Evolutionary conservation across 2,113 vertebrate species (phyloP), one percentile per base, ranked within the genome.

Genomic region (Felis chaus): DNA sequence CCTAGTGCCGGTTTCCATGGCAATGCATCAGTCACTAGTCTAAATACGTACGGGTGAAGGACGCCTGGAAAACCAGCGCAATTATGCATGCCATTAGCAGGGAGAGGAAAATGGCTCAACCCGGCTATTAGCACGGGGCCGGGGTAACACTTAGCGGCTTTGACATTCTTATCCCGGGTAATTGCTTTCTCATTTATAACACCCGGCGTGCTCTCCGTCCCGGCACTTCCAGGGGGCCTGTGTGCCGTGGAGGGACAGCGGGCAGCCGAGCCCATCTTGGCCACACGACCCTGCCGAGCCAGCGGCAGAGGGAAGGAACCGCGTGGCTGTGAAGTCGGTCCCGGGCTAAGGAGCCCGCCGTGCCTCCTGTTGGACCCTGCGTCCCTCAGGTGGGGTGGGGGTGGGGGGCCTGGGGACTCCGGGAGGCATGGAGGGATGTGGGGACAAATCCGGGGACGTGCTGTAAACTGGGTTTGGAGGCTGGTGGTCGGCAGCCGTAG

Each of bases 21-120:
- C 99, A 99, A 99, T 99, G 99, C 98, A 99, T 99, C 99, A 99
- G 99, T 99, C 99, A 99, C 99, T 99, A 99, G 99, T 99, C 99
- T 99, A 99, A 99, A 99, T 99, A 99, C 99, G 99, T 98, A 95
- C 87, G 96, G 98, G 98, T 99, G 99, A 99, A 99, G 99, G 99
- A 99, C 98, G 98, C 98, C 98, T 98, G 98, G 96, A 98, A 99
- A 99, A 98, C 98, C 96, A 50, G 97, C 96, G 98, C 98, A 98
- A 99, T 99, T 99, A 99, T 97, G 98, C 98, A 99, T 98, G 98
- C 98, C 98, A 98, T 98, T 98, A 98, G 99, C 98, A 95, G 98
- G 97, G 92, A 94, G 97, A 89, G 96, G 97, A 97, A 91, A 93
- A 97, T 98, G 98, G 99, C 98, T 98, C 99, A 99, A 93, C 98